Evolutionary conservation across 2,888 invertebrate genomes (phyloP).

Genomic region (Trimorus sp.): DNA sequence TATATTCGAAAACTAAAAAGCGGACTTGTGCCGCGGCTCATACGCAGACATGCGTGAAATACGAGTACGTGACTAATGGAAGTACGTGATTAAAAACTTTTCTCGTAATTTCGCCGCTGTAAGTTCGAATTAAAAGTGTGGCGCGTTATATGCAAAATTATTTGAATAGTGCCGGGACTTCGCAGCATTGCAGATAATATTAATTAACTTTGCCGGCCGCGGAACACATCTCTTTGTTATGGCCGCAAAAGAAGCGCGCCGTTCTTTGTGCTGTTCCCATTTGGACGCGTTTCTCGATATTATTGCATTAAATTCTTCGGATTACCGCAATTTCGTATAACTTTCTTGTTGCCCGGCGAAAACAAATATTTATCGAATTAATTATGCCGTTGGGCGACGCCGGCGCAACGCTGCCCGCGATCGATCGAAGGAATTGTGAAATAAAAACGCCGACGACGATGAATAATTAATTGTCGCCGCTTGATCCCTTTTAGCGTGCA

Average conservation of each 20-base stretch:
- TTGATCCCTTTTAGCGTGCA: too few species aligned
- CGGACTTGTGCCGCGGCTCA: constrained; percentile 55
- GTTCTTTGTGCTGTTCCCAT: not conserved
- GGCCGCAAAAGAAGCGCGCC: constrained; percentile 20
- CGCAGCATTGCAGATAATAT: constrained; percentile 53
- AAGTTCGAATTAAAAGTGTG: constrained; percentile 71
- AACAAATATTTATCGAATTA: too few species aligned
- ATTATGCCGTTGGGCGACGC: too few species aligned
- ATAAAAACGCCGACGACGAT: too few species aligned
- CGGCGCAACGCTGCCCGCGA: too few species aligned
- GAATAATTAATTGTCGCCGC: too few species aligned
- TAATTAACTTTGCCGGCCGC: constrained; percentile 58
- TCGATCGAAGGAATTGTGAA: too few species aligned
- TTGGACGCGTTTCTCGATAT: constrained; percentile 5
- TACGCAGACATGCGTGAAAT: constrained; percentile 64
- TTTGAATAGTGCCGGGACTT: constrained; percentile 60
- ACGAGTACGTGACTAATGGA: constrained; percentile 74
- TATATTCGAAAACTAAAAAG: constrained; percentile 66
- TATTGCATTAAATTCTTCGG: constrained; percentile 19
- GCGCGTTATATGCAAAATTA: constrained; percentile 67
- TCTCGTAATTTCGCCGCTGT: constrained; percentile 72
- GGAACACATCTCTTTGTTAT: constrained; percentile 38
- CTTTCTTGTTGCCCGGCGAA: not conserved
- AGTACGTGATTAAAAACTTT: constrained; percentile 76
- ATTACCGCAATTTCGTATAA: constrained; percentile 11